Evolutionary conservation across 2,888 invertebrate genomes (phyloP).

Genomic region (Drosophila antonietae): DNA sequence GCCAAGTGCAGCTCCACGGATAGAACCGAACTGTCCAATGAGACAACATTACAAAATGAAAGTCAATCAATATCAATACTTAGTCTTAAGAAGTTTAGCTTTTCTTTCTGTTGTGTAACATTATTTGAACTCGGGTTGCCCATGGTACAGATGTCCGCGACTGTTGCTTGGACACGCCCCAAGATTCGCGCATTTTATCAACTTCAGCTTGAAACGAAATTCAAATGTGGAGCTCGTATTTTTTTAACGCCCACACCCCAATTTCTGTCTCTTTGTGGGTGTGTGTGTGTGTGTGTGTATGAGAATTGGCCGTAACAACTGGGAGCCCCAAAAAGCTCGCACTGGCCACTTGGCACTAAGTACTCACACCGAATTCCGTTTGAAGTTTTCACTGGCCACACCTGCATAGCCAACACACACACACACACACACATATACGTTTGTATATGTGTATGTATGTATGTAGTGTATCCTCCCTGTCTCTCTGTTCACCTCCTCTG

Average conservation of each 20-base stretch:
- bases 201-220: slow-evolving; percentile 70
- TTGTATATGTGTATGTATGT: neutral
- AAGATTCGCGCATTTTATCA: slow-evolving; percentile 74
- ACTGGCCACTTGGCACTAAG: slow-evolving; percentile 75
- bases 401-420: slow-evolving; percentile 35
- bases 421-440: neutral
- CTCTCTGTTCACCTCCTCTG: neutral
- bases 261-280: too few species aligned
- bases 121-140: slow-evolving; percentile 6
- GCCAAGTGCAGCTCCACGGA: neutral
- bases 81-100: slow-evolving; percentile 26
- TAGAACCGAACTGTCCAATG: too few species aligned
- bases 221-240: slow-evolving; percentile 65
- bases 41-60: neutral
- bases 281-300: neutral
- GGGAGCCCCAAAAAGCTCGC: slow-evolving; percentile 40
- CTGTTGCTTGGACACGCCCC: slow-evolving; percentile 40
- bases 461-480: too few species aligned
- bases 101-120: slow-evolving; percentile 10
- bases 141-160: slow-evolving; percentile 18
- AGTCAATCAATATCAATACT: slow-evolving; percentile 25
- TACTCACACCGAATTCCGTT: slow-evolving; percentile 76
- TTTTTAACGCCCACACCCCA: neutral
- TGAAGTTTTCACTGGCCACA: slow-evolving; percentile 67
- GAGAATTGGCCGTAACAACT: slow-evolving; percentile 36